Conservation (phyloP, 1,140 invertebrate species). For the Megalopta genalis region DNA sequence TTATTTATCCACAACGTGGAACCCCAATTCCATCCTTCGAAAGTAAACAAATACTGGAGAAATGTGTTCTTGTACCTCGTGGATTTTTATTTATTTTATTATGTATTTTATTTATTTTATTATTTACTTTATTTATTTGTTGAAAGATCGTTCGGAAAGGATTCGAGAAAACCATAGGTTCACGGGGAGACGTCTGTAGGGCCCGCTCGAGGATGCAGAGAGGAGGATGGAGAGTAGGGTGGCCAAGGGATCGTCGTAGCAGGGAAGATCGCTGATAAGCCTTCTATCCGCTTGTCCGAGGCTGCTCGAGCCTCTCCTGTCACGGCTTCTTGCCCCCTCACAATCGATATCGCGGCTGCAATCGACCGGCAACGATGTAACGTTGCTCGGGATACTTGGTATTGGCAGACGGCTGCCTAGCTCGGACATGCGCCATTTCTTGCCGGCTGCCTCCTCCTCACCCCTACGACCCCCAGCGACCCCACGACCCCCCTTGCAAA, state of each 20-base stretch:
- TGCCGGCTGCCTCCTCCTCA: not conserved
- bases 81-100: no score
- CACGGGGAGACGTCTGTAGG: no score
- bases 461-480: no score
- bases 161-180: no score
- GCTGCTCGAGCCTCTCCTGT: slow-evolving; percentile 17
- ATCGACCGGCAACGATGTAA: slow-evolving; percentile 60
- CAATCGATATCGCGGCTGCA: slow-evolving; percentile 54
- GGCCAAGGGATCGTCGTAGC: not conserved
- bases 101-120: no score
- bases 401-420: slow-evolving; percentile 50
- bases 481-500: slow-evolving; percentile 5
- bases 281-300: slow-evolving; percentile 13
- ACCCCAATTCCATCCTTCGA: not conserved
- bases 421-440: slow-evolving; percentile 53
- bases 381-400: slow-evolving; percentile 45
- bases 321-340: slow-evolving; percentile 35
- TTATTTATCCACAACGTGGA: no score
- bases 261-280: slow-evolving; percentile 21
- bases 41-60: no score
- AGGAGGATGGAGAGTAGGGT: not conserved
- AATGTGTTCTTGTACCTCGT: no score
- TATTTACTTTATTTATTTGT: no score
- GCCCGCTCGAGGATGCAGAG: no score
- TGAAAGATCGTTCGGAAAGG: no score